Evolutionary conservation across 2,888 invertebrate genomes (phyloP), one percentile per base, ranked within the genome.

Genomic region (Morpho achilles): DNA sequence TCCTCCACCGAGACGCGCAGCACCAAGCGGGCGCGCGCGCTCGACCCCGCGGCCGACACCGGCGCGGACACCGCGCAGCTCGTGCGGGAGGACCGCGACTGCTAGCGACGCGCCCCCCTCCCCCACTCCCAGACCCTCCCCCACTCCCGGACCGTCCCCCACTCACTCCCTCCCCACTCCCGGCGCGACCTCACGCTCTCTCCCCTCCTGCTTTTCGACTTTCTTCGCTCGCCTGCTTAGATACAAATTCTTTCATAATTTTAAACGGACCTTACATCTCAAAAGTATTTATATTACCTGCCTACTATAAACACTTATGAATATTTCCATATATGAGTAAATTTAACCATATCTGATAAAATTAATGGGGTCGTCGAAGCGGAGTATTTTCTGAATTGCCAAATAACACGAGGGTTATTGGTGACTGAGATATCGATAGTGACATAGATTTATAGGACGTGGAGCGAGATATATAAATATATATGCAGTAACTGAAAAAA

Each of bases 1-100:
- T 94, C 94, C 69, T 95, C 96, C 68, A 95, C 95, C 72, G 93
- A 96, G 71, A 95, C 96, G 69, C 96, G 95, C 61, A 95, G 95
- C 39, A 94, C 77, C 42, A 75, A 71, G 63, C 74, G 68, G 94
- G 79, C 92, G 95, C 82, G 95, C 94, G 80, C 93, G 94, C 92
- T 97, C 62, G 96, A 97, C 87, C 97, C 97, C 4, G 93, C 94
- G 55, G 93, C 94, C 60, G 97, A 98, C 84, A 96, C 96, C 58
- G 97, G 97, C 80, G 96, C 95, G 83, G 98, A 98, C 88, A 98
- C 98, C 50, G 96, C 96, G 84, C 94, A 95, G 81, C 93, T 98
- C 69, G 97, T 98, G 69, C 95, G 95, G 83, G 97, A 97, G 91
- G 97, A 97, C 91, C 94, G 94, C 87, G 80, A 83, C 68, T 89